phyloP scores from a whole-genome alignment of 2,888 invertebrate genomes.

The Oligia fasciuncula region DNA sequence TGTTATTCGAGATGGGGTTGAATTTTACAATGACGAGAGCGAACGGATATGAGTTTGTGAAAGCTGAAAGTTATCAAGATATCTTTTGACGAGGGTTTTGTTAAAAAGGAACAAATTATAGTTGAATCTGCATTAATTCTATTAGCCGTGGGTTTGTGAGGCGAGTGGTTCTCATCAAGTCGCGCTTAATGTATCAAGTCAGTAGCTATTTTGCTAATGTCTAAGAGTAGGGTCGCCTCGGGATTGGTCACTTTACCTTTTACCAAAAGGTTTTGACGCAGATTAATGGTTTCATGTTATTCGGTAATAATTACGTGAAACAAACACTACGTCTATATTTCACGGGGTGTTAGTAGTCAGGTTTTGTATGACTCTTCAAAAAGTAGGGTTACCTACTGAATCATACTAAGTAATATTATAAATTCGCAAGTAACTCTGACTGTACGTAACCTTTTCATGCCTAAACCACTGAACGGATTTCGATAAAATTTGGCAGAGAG shows the following conservation, averaged over 20 bases:
- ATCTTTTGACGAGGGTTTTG: conserved; percentile 49
- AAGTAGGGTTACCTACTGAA: neutral
- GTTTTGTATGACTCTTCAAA: conserved; percentile 17
- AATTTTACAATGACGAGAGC: conserved; percentile 49
- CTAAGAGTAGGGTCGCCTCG: conserved; percentile 76
- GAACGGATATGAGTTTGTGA: conserved; percentile 56
- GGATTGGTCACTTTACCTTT: conserved; percentile 78
- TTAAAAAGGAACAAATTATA: conserved; percentile 46
- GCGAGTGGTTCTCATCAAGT: conserved; percentile 65
- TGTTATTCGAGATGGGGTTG: conserved; percentile 56
- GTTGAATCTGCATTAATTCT: conserved; percentile 52
- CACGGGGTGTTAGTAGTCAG: conserved; percentile 18
- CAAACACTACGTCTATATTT: conserved; percentile 63
- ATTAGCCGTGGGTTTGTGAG: conserved; percentile 44
- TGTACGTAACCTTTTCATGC: too few relatives aligned
- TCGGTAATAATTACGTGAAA: conserved; percentile 72
- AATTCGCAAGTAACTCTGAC: too few relatives aligned
- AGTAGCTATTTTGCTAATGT: conserved; percentile 81
- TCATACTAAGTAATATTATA: neutral
- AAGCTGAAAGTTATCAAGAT: conserved; percentile 48
- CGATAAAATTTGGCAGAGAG: too few relatives aligned
- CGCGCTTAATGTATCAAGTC: conserved; percentile 81
- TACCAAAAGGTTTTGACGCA: conserved; percentile 75
- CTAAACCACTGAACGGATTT: too few relatives aligned
- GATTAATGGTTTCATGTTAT: conserved; percentile 80